Conservation (phyloP, 1,140 invertebrate genomes). For the Lucilia sericata region DNA sequence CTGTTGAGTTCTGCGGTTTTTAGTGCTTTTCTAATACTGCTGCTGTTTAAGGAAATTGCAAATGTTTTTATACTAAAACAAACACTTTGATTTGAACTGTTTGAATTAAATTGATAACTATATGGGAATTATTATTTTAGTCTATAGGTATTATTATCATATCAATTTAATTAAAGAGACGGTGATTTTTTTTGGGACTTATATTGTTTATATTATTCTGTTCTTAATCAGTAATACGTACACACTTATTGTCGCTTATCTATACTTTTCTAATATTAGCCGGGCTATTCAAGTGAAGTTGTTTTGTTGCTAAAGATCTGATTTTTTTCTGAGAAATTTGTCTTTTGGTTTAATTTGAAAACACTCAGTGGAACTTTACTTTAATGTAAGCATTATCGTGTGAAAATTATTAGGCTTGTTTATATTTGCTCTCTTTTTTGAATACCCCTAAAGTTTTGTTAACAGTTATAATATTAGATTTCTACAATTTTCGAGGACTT, state of each 20-base stretch:
- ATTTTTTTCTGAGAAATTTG: too few relatives aligned
- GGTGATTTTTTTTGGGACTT: neutral
- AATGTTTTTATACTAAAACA: constrained; percentile 35
- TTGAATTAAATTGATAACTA: neutral
- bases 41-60: neutral
- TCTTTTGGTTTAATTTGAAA: too few relatives aligned
- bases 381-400: too few relatives aligned
- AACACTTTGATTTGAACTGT: neutral
- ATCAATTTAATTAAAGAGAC: neutral
- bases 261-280: neutral
- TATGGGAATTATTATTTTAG: too few relatives aligned
- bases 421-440: neutral
- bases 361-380: too few relatives aligned
- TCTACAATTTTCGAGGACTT: neutral
- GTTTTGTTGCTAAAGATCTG: too few relatives aligned
- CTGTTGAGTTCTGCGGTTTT: neutral
- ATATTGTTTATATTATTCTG: neutral
- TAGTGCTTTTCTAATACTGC: neutral
- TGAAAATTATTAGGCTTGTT: too few relatives aligned
- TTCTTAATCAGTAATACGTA: neutral
- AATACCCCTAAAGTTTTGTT: neutral
- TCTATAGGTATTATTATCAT: neutral
- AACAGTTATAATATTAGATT: neutral
- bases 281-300: too few relatives aligned
- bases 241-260: neutral